Conservation (phyloP, 2,888 invertebrate genomes). For the Sylvicola cinctus region DNA sequence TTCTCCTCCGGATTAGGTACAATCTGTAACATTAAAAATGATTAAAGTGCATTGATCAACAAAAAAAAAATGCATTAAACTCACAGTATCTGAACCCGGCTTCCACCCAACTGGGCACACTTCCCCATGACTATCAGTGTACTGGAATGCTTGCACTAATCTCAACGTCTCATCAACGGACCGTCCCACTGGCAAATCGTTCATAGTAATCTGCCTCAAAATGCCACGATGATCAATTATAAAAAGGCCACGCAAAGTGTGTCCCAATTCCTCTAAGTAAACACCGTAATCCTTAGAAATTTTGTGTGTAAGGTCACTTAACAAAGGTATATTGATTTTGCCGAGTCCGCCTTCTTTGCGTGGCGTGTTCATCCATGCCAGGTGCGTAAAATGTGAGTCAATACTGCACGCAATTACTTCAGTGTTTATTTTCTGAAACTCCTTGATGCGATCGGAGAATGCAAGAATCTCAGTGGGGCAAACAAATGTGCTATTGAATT, state of each 20-base stretch:
- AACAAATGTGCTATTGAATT: constrained; percentile 93
- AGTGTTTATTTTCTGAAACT: constrained; percentile 59
- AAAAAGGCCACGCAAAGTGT: constrained; percentile 74
- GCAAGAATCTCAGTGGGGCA: constrained; percentile 93
- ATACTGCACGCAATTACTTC: constrained; percentile 85
- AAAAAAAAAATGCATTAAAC: too few species aligned
- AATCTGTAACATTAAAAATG: too few species aligned
- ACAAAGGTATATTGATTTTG: constrained; percentile 63
- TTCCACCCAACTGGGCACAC: constrained; percentile 95
- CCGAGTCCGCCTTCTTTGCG: constrained; percentile 81
- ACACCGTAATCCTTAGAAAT: constrained; percentile 75
- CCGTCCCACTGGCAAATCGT: constrained; percentile 80
- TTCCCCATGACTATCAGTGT: constrained; percentile 82
- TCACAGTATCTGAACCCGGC: constrained; percentile 52
- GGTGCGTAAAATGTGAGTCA: constrained; percentile 90
- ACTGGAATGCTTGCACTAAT: constrained; percentile 74
- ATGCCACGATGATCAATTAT: constrained; percentile 65
- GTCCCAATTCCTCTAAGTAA: constrained; percentile 59
- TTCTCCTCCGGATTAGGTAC: too few species aligned
- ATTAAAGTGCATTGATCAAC: too few species aligned
- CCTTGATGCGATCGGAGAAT: constrained; percentile 65
- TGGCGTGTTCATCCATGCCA: constrained; percentile 84
- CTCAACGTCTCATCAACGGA: constrained; percentile 76
- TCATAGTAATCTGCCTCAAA: constrained; percentile 65
- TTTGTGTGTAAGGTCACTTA: constrained; percentile 75